Base-by-base conservation (phyloP, 2,113 vertebrate species). In the Anarhynchus alexandrinus region DNA sequence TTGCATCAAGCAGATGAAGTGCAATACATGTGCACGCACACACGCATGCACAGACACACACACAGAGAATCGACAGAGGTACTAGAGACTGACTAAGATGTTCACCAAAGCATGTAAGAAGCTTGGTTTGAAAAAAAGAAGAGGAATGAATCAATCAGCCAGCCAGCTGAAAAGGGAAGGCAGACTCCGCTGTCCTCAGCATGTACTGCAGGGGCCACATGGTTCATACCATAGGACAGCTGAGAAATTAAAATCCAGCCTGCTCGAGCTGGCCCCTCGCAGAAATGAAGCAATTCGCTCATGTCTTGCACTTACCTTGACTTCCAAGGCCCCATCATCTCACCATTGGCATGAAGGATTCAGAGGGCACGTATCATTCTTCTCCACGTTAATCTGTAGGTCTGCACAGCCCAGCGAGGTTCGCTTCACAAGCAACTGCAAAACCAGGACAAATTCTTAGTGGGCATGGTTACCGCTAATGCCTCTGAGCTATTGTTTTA, bases 141-240 rank as follows among this genome's bases (percentile, higher is more conserved):
- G 76, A 84, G 92, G 85, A 94, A 92, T 69, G 29, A 95, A 95
- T 97, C 96, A 92, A 97, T 94, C 95, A 97, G 52, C 12, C 92
- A 97, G 92, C 69, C 94, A 96, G 74, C 66, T 0, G 55, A 85
- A 94, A 80, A 92, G 32, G 40, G 79, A 96, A 94, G 92, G 71
- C 93, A 96, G 65, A 83, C 71, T 87, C 67, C 0, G 2, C 79
- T 93, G 67, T 91, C 87, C 93, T 82, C 76, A 16, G 47, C 72
- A 27, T 45, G 79, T n/a, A 71, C 76, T 54, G 79, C 45, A 54
- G 92, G 23, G 72, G 65, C 93, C 88, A 82, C 80, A 58, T 1
- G 3, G 87, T 82, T 95, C 90, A 88, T 30, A 84, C 43, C 51
- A 69, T 26, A 45, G 90, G 47, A 95, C 88, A 93, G 83, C 25